Evolutionary conservation across 1,140 invertebrate species (phyloP).

Genomic region (Rhagoletis pomonella): DNA sequence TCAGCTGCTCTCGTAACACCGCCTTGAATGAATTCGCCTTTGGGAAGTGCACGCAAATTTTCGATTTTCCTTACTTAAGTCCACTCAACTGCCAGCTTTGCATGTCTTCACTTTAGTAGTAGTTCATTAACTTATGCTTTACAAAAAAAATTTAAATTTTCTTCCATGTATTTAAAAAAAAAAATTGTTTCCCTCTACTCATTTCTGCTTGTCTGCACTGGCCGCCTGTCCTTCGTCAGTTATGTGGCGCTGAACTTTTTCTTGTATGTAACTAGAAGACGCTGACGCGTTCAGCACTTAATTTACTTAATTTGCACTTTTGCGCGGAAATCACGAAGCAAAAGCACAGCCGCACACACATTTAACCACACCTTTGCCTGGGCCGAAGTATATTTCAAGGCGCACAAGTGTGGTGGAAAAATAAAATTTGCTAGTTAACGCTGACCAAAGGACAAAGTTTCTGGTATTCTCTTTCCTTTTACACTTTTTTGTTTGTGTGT

Average conservation of each 20-base stretch:
- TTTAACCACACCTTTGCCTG: background rate
- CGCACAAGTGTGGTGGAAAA: background rate
- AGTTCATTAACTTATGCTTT: background rate
- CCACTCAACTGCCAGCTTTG: background rate
- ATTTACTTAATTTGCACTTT: conserved; percentile 57
- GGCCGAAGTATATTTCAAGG: background rate
- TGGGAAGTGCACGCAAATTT: too few species aligned
- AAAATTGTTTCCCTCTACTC: background rate
- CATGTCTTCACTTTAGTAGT: background rate
- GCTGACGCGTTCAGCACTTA: conserved; percentile 60
- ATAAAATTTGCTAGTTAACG: background rate
- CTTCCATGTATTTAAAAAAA: background rate
- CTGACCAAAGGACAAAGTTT: conserved; percentile 19
- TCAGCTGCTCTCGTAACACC: too few species aligned
- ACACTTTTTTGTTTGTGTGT: background rate
- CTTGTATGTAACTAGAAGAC: background rate
- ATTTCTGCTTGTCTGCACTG: conserved; percentile 21
- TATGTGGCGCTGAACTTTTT: background rate
- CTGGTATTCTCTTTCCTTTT: background rate
- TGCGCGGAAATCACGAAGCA: conserved; percentile 18
- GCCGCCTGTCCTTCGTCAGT: background rate
- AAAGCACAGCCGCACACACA: background rate
- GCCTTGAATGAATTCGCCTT: too few species aligned
- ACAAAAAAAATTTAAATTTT: background rate
- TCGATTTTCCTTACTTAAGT: too few species aligned